Evolutionary conservation across 2,888 invertebrate species (phyloP), one percentile per base, ranked within the genome.

Genomic region (Deilephila porcellus): DNA sequence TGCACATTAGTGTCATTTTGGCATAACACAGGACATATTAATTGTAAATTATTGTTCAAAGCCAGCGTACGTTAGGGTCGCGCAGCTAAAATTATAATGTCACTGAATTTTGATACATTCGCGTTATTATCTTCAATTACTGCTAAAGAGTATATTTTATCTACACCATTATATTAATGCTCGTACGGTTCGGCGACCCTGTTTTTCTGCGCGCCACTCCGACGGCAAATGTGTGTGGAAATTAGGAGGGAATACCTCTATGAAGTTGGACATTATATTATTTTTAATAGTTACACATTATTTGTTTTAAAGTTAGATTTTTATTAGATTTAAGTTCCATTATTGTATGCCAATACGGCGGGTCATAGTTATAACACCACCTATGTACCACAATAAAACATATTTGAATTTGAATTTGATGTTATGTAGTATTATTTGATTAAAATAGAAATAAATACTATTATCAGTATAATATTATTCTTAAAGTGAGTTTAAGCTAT

Each of bases 61-160:
- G 14, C 60, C 60, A 59, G 25, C 14, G 29, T 60, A 25, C 29
- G 60, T 25, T 25, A 60, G 19, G 56, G 56, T n/a, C 56, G 56
- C 60, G 25, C 3, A 60, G 29, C 60, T 29, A 14, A 29, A 60
- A 60, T 60, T 60, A 56, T 56, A 19, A n/a, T 56, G 56, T 56
- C 56, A n/a, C n/a, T n/a, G 6, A 6, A n/a, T n/a, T 19, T n/a
- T 56, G 56, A 56, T 56, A 56, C n/a, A n/a, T n/a, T 14, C 14
- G 60, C 25, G 25, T 11, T 60, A 60, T 25, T 60, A 60, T 56
- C 56, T 56, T 56, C 56, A 60, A 25, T 60, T 60, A 14, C 25
- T 29, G 8, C 25, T 60, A 29, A 60, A 60, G 25, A 60, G 60
- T 60, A 29, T 20, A 59, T 60, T 60, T 60, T 25, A 60, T 60